Evolutionary conservation across 2,113 vertebrate species (phyloP), one percentile per base, ranked within the genome.

Genomic region (Ceyx melanurus): DNA sequence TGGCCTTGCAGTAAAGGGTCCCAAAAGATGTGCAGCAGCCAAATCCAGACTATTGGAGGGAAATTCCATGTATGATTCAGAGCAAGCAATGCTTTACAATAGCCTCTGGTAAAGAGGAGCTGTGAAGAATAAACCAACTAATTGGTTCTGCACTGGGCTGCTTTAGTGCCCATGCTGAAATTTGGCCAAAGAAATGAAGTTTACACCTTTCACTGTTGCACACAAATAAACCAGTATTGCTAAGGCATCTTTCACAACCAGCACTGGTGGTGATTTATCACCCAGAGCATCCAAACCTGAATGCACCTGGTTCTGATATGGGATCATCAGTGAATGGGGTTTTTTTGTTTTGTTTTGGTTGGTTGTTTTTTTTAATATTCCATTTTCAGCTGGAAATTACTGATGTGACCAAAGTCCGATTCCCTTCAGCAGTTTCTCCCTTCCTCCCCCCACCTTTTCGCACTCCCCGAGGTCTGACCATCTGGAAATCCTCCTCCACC

Each of bases 341-440:
- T 73, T 15, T 54, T 25, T 58, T 35, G 15, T 35, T 35, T 25
- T 14, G 20, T 15, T 66, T n/a, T 51, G 56, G 22, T 65, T 73
- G 15, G 5, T 48, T 74, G 33, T 48, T 71, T 75, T 87, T 90
- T 93, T 94, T 82, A 92, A 83, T 95, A 93, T 91, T 96, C 72
- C 48, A 75, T 96, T 96, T 96, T 96, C 96, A 96, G 82, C 96
- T 96, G 96, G 95, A 96, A 96, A 93, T 96, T 96, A 96, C 91
- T 96, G 95, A 96, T 96, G 93, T 96, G 96, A 96, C 96, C 96
- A 86, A 94, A 94, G 94, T 94, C 91, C 92, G 94, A 96, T 95
- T 86, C 79, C 70, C 62, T 88, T 88, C 82, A 89, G 90, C 81
- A 87, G 64, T 70, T 95, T 74, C 74, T 77, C 45, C 87, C 74